phyloP scores from a whole-genome alignment of 2,113 vertebrate genomes.

The Scytalopus superciliaris region DNA sequence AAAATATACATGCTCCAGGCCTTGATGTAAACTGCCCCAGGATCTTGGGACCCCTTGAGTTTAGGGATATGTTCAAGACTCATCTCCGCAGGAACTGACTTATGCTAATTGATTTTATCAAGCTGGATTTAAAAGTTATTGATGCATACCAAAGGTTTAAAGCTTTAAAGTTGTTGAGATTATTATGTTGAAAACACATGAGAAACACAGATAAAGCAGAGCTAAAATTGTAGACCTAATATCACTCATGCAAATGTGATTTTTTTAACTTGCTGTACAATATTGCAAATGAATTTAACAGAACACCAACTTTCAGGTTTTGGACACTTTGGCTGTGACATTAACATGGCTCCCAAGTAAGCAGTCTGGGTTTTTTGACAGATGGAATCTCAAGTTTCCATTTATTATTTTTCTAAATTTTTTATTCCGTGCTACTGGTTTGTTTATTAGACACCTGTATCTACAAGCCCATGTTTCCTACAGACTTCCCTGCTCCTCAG shows the following conservation, averaged over 20 bases:
- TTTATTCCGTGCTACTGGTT: not conserved
- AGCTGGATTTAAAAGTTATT: not conserved
- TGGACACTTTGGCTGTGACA: accelerated
- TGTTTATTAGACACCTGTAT: not conserved
- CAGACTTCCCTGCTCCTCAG: not conserved
- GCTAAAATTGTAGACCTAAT: not conserved
- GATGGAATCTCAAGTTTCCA: not conserved
- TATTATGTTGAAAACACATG: not conserved
- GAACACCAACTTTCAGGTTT: not conserved
- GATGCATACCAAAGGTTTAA: not conserved
- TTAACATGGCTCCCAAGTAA: not conserved
- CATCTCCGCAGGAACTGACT: not conserved
- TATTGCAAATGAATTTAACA: not conserved
- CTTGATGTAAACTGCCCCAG: not conserved
- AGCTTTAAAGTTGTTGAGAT: not conserved
- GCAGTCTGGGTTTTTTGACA: not conserved
- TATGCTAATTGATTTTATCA: not conserved
- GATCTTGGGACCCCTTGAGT: not conserved
- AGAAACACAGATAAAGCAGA: not conserved
- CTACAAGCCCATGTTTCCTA: not conserved
- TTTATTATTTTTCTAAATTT: not conserved
- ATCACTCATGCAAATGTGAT: not conserved
- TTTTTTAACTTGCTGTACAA: not conserved
- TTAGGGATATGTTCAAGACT: not conserved
- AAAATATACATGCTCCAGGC: not conserved